phyloP scores from a whole-genome alignment of 2,113 vertebrate genomes.

The Rhodinocichla rosea region DNA sequence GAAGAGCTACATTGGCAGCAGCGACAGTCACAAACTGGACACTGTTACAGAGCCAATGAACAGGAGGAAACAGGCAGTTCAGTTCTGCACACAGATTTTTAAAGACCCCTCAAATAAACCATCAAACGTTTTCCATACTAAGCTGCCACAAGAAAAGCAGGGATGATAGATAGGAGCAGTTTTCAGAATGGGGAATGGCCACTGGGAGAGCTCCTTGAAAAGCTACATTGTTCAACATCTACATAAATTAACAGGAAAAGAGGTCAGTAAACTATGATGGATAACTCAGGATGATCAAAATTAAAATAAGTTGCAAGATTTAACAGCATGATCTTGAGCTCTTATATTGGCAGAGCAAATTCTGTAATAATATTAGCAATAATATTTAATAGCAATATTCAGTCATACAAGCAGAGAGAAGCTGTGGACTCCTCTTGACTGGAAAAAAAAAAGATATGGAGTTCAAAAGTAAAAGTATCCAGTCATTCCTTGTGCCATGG shows the following conservation, averaged over 20 bases:
- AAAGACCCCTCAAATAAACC: background rate
- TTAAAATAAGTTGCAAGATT: background rate
- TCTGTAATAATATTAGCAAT: background rate
- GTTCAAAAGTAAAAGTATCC: background rate
- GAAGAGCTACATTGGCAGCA: background rate
- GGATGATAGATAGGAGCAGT: background rate
- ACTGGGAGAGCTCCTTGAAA: background rate
- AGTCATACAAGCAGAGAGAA: background rate
- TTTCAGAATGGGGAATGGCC: background rate
- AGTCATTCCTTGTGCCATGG: background rate
- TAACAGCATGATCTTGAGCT: background rate
- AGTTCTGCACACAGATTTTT: background rate
- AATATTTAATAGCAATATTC: background rate
- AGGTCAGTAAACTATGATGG: background rate
- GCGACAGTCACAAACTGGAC: background rate
- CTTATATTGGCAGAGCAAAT: background rate
- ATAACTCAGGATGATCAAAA: background rate
- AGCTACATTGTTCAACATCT: background rate
- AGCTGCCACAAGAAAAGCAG: background rate
- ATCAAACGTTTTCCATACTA: background rate
- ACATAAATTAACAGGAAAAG: background rate
- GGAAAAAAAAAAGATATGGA: background rate
- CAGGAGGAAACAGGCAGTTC: background rate
- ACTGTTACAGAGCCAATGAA: background rate
- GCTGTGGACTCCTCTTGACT: background rate